These are phyloP conservation scores for Apis cerana DNA, from an alignment of 1,140 invertebrate species.

Conservation along the genomic window DNA sequence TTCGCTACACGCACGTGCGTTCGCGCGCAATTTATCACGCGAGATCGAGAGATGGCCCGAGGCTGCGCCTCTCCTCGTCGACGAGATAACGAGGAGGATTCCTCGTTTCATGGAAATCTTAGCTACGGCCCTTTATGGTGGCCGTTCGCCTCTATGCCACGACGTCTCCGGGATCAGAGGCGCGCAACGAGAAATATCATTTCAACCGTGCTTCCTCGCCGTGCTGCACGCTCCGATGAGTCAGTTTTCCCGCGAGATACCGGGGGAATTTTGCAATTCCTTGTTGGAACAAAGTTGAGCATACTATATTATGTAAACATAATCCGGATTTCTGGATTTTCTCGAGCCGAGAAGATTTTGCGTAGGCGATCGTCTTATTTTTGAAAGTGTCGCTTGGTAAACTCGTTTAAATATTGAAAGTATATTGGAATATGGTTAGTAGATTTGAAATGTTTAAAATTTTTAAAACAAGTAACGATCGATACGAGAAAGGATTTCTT, in stretches of 20 bases:
- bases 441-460: too few species aligned
- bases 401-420: too few species aligned
- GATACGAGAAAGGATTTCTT: too few species aligned
- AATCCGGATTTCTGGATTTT: too few species aligned
- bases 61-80: conserved; percentile 19
- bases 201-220: conserved; percentile 21
- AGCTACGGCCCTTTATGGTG: conserved; percentile 29
- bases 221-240: conserved; percentile 7
- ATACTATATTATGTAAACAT: too few species aligned
- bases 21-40: conserved; percentile 60
- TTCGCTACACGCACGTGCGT: conserved; percentile 32
- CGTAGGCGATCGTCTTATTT: too few species aligned
- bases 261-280: not conserved
- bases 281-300: not conserved
- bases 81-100: conserved; percentile 44
- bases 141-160: conserved; percentile 16
- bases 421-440: too few species aligned
- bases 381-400: too few species aligned
- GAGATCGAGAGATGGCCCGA: conserved; percentile 52
- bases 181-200: conserved; percentile 39
- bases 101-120: conserved; percentile 53
- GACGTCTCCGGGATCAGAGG: conserved; percentile 1
- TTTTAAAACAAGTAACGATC: too few species aligned
- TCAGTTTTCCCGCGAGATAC: not conserved
- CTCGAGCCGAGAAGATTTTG: too few species aligned